phyloP scores from a whole-genome alignment of 2,888 invertebrate genomes.

The Microplitis deprimator region DNA sequence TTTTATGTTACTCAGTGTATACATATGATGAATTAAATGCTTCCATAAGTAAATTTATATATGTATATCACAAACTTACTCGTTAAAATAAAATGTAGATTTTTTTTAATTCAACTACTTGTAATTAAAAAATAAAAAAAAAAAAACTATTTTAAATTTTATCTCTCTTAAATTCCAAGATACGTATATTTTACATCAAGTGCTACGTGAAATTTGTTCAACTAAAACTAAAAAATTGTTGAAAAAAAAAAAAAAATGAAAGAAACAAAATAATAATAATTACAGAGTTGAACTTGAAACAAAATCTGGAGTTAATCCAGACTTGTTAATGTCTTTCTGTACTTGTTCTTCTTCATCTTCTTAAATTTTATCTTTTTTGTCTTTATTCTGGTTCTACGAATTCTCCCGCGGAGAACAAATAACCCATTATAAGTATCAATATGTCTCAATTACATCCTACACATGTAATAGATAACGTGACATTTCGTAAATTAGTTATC shows the following conservation, averaged over 20 bases:
- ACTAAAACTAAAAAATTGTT: conserved; percentile 4
- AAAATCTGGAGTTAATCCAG: conserved; percentile 14
- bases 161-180: neutral
- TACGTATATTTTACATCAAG: neutral
- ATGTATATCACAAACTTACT: no score
- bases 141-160: neutral
- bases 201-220: neutral
- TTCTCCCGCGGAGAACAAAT: conserved; percentile 2
- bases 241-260: conserved; percentile 22
- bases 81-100: neutral
- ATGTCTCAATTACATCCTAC: conserved; percentile 19
- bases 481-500: neutral
- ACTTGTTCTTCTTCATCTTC: conserved; percentile 1
- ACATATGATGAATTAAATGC: no score
- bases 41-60: no score
- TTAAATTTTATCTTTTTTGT: neutral
- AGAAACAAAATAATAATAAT: neutral
- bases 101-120: neutral
- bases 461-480: neutral
- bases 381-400: conserved; percentile 2
- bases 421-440: conserved; percentile 22
- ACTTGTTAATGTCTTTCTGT: neutral
- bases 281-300: conserved; percentile 27
- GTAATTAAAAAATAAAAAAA: neutral
- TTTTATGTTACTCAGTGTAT: no score